Conservation (phyloP, 2,797 vertebrate species). For the Paramormyrops hopkinsi region DNA sequence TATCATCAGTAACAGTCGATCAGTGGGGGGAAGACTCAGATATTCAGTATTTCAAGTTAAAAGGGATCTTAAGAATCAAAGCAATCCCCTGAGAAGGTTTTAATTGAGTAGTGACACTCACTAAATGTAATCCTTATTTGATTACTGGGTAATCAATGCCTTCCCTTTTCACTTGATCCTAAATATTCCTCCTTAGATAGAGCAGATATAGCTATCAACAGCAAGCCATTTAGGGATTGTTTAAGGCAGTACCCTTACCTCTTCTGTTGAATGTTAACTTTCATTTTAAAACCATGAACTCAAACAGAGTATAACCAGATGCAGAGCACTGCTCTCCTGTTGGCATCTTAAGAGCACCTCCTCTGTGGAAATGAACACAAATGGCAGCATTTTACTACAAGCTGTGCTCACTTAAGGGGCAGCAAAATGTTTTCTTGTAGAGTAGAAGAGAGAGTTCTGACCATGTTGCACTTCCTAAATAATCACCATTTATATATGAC, state of each 20-base stretch:
- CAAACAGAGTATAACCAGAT: neutral
- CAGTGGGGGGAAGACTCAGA: neutral
- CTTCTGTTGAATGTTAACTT: neutral
- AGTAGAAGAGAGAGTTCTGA: neutral
- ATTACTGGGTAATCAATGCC: constrained; percentile 36
- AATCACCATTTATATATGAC: neutral
- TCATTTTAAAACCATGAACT: neutral
- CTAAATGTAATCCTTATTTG: constrained; percentile 31
- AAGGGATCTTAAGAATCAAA: neutral
- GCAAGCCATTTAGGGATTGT: neutral
- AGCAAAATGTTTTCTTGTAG: neutral
- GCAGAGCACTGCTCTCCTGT: neutral
- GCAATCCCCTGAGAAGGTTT: constrained; percentile 7
- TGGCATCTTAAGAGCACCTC: neutral
- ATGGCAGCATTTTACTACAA: neutral
- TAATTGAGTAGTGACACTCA: constrained; percentile 28
- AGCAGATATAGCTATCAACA: constrained; percentile 8
- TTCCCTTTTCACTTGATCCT: constrained; percentile 27
- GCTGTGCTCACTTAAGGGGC: neutral
- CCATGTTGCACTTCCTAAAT: neutral
- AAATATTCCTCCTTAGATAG: neutral
- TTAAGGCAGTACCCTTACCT: neutral
- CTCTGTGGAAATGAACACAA: neutral
- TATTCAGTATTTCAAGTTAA: neutral
- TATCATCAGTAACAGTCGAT: neutral